phyloP scores from a whole-genome alignment of 2,797 vertebrate species.

The Liasis olivaceus region DNA sequence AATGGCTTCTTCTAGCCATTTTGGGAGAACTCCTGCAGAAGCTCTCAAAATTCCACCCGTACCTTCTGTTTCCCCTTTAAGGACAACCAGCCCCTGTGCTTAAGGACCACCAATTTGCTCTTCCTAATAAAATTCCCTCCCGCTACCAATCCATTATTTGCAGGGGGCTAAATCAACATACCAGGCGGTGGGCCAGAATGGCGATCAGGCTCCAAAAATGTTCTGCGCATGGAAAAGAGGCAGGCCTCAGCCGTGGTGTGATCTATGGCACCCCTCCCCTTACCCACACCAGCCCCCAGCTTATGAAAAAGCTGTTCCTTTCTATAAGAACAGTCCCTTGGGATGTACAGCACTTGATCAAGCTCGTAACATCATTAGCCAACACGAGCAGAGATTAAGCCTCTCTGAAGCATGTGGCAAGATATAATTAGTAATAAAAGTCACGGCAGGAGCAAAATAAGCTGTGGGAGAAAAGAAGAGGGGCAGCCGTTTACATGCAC shows the following conservation, averaged over 20 bases:
- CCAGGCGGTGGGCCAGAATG: not conserved
- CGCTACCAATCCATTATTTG: not conserved
- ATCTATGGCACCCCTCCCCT: conserved; percentile 45
- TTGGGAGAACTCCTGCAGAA: too few relatives aligned
- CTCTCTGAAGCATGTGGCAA: conserved; percentile 83
- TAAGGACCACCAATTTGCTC: too few relatives aligned
- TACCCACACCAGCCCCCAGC: not conserved
- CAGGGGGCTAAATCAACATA: not conserved
- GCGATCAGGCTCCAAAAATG: conserved; percentile 20
- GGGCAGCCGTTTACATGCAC: conserved; percentile 75
- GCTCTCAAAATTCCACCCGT: too few relatives aligned
- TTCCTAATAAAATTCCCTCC: too few relatives aligned
- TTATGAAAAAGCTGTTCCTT: conserved; percentile 53
- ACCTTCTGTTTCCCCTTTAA: too few relatives aligned
- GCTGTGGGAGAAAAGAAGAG: conserved; percentile 40
- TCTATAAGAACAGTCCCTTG: conserved; percentile 62
- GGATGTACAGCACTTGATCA: conserved; percentile 62
- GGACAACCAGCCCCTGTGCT: not conserved
- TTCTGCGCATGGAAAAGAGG: conserved; percentile 43
- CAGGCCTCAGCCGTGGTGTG: conserved; percentile 47
- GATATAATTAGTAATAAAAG: conserved; percentile 99
- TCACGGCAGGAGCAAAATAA: conserved; percentile 78
- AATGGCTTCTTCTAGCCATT: too few relatives aligned
- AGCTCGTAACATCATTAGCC: conserved; percentile 71
- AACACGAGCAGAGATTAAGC: conserved; percentile 76